phyloP scores from a whole-genome alignment of 1,140 invertebrate species.

The Trissolcus basalis region DNA sequence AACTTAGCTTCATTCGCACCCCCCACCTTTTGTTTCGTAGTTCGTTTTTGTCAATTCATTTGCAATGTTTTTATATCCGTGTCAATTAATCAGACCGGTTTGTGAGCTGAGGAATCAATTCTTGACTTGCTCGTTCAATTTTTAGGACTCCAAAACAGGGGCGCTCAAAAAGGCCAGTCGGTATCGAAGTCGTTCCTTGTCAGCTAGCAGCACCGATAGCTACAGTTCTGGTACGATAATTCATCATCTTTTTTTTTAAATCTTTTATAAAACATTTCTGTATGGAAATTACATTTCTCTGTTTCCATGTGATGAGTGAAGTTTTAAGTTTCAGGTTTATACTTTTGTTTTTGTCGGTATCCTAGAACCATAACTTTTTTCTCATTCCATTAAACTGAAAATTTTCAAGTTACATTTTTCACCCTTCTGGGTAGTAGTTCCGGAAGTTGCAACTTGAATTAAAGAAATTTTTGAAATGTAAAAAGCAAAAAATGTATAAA shows the following conservation, averaged over 20 bases:
- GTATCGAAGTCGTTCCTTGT: slow-evolving; percentile 90
- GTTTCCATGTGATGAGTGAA: no score
- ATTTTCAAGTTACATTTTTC: neutral
- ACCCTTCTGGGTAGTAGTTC: no score
- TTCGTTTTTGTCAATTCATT: slow-evolving; percentile 61
- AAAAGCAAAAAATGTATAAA: no score
- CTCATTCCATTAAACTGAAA: neutral
- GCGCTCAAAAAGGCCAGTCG: slow-evolving; percentile 89
- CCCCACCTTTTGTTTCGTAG: slow-evolving; percentile 65
- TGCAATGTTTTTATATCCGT: slow-evolving; percentile 55
- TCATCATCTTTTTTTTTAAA: neutral
- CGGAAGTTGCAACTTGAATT: no score
- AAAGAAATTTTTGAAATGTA: no score
- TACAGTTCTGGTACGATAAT: slow-evolving; percentile 88
- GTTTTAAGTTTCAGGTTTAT: no score
- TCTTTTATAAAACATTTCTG: neutral
- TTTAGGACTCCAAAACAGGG: slow-evolving; percentile 82
- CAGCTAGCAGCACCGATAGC: slow-evolving; percentile 94
- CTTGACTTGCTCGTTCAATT: slow-evolving; percentile 47
- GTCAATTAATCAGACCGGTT: neutral
- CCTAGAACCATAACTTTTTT: no score
- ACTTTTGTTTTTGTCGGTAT: no score
- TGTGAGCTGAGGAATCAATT: neutral
- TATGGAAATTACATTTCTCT: neutral
- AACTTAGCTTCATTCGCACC: slow-evolving; percentile 71